Evolutionary conservation across 2,797 vertebrate genomes (phyloP).

Genomic region (Anableps anableps): DNA sequence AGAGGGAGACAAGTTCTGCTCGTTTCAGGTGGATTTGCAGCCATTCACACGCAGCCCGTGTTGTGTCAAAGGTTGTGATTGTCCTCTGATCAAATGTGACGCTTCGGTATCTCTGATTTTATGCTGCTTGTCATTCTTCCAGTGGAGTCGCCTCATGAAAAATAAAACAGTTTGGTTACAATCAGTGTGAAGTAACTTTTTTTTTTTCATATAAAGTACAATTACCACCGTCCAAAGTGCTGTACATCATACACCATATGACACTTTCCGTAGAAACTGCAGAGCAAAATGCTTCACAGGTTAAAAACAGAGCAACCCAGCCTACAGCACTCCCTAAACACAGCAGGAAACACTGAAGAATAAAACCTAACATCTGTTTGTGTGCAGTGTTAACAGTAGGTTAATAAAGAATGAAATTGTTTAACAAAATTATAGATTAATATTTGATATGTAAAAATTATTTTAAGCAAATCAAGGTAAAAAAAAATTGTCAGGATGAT

Average conservation of each 20-base stretch:
- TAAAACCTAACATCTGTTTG: background rate
- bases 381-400: no score
- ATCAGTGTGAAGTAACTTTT: background rate
- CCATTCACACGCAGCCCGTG: background rate
- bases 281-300: background rate
- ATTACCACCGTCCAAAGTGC: background rate
- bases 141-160: background rate
- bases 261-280: background rate
- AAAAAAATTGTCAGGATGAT: no score
- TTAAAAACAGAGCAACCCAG: no score
- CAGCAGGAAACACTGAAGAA: background rate
- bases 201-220: background rate
- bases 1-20: constrained; percentile 6
- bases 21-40: background rate
- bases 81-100: background rate
- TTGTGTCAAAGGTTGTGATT: constrained; percentile 5
- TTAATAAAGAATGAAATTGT: background rate
- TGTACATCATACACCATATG: background rate
- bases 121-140: constrained; percentile 11
- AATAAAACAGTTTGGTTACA: background rate
- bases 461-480: no score
- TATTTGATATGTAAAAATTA: no score
- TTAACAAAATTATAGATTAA: background rate
- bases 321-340: background rate
- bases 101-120: constrained; percentile 21